Evolutionary conservation across 2,888 invertebrate genomes (phyloP).

Genomic region (Pyrgus malvae): DNA sequence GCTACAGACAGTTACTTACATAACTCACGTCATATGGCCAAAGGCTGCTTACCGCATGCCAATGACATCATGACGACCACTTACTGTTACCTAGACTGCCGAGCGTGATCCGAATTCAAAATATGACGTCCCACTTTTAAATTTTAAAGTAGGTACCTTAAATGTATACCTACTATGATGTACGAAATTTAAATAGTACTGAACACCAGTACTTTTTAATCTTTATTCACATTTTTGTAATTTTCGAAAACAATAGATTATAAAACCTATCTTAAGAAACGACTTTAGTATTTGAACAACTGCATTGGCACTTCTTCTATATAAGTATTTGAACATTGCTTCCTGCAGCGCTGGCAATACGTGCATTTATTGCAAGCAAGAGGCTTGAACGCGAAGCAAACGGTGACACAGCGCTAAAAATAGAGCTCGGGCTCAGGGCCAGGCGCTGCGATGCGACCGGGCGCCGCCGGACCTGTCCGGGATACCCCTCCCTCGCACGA

Average conservation of each 20-base stretch:
- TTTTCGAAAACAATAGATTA: no score
- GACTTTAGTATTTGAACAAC: no score
- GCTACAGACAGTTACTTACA: slow-evolving; percentile 44
- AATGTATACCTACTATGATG: neutral
- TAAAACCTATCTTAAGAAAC: no score
- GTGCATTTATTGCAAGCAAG: slow-evolving; percentile 43
- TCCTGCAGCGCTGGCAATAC: slow-evolving; percentile 41
- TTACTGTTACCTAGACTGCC: slow-evolving; percentile 67
- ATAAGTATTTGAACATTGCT: slow-evolving; percentile 26
- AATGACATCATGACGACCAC: slow-evolving; percentile 72
- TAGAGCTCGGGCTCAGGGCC: slow-evolving; percentile 61
- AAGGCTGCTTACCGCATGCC: slow-evolving; percentile 65
- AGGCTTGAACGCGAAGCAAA: slow-evolving; percentile 54
- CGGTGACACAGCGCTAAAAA: slow-evolving; percentile 80
- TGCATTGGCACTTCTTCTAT: no score
- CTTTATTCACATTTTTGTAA: no score
- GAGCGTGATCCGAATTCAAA: slow-evolving; percentile 62
- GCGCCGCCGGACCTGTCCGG: slow-evolving; percentile 42
- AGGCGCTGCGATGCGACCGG: slow-evolving; percentile 51
- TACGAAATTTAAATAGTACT: neutral
- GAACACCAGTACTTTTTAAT: no score
- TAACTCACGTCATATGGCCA: slow-evolving; percentile 52
- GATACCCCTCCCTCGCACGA: slow-evolving; percentile 55
- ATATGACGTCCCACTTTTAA: slow-evolving; percentile 15
- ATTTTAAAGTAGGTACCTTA: slow-evolving; percentile 7